These are phyloP conservation scores for Drosophila multiciliata DNA, from an alignment of 2,888 invertebrate genomes.

Conservation along the genomic window DNA sequence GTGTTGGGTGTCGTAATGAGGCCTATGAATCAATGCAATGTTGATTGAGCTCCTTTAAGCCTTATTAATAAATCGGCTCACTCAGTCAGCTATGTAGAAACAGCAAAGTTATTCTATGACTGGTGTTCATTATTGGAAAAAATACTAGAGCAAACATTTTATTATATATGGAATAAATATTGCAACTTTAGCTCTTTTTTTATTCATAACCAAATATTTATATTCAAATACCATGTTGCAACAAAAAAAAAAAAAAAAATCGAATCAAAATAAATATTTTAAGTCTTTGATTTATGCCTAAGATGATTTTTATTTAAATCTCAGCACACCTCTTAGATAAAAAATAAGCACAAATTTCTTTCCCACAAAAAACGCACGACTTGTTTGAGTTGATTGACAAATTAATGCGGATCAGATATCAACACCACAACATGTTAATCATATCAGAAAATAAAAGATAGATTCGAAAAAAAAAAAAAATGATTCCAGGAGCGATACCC, in stretches of 20 bases:
- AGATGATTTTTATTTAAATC: background rate
- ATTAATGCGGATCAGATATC: slow-evolving; percentile 78
- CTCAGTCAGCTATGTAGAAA: slow-evolving; percentile 1
- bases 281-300: background rate
- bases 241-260: background rate
- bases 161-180: background rate
- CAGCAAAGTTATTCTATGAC: background rate
- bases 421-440: slow-evolving; percentile 72
- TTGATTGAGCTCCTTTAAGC: slow-evolving; percentile 61
- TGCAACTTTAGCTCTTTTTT: background rate
- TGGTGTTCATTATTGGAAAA: background rate
- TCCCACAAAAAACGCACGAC: slow-evolving; percentile 47
- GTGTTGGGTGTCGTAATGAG: slow-evolving; percentile 70
- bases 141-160: background rate
- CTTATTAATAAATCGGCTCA: slow-evolving; percentile 44
- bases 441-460: slow-evolving; percentile 47
- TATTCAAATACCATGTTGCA: background rate
- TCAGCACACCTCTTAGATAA: background rate
- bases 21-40: slow-evolving; percentile 76
- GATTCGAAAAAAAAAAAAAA: background rate
- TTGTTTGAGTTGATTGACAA: slow-evolving; percentile 62
- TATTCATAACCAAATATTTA: background rate
- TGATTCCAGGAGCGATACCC: background rate
- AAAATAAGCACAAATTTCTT: background rate
- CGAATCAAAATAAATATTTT: background rate